Evolutionary conservation across 2,888 invertebrate species (phyloP), one percentile per base, ranked within the genome.

Genomic region (Drosophila siamana): DNA sequence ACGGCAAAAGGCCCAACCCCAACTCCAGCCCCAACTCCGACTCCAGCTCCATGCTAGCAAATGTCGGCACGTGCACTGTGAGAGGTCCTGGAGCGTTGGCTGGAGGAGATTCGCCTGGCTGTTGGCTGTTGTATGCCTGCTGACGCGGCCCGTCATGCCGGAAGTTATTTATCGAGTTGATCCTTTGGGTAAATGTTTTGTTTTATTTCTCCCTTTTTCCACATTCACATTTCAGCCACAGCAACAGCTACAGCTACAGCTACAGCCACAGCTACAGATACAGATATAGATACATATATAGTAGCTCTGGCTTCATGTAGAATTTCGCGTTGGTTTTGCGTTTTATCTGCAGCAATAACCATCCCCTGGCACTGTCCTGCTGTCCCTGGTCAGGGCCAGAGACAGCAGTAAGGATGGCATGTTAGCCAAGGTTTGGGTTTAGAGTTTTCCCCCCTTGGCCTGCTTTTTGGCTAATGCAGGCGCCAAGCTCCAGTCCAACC

Each of bases 131-230:
- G 80, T 90, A 61, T 90, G 88, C 68, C 77, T 89, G 79, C 86
- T 90, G 82, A 89, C 80, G 69, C 79, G 77, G 81, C 89, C 91
- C 79, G 91, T 88, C 69, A 83, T 90, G 74, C 90, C 91, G 80
- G 91, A 91, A 89, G 90, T 90, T 87, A 91, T 91, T 89, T 91
- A 90, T 88, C 90, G 91, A 82, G 91, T 91, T 88, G 91, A 91
- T 91, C 91, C 91, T 86, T 89, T 91, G 90, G 91, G 91, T 91
- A 91, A 85, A 85, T 87, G 80, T 78, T 78, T 73, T 83, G 77
- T 74, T 77, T 78, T 78, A 74, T 75, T 66, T 69, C 63, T 57
- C 11, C 47, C 55, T 43, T 66, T 69, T 67, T 68, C 9, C 2
- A 3, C 19, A 19, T 28, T 51, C 52, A 50, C 61, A 66, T 63